Conservation (phyloP, 2,113 vertebrate genomes). For the Aldabrachelys gigantea region DNA sequence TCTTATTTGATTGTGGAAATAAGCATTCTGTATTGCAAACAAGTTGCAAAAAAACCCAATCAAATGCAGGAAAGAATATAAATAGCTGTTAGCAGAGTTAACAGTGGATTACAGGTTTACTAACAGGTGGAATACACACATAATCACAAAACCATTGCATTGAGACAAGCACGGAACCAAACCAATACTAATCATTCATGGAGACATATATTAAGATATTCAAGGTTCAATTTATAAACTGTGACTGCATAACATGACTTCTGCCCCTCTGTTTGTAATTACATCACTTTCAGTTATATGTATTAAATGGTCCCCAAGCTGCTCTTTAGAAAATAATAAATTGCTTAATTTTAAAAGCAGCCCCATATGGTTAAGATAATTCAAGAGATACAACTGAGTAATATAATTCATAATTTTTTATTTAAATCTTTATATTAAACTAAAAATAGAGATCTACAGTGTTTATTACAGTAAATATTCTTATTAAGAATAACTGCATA, state of each 20-base stretch:
- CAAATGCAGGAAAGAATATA: neutral
- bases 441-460: conserved; percentile 40
- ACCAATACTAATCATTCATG: conserved; percentile 39
- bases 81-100: neutral
- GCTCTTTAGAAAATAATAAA: conserved; percentile 74
- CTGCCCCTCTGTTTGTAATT: conserved; percentile 60
- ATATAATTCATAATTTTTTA: conserved; percentile 47
- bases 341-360: conserved; percentile 70
- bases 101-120: conserved; percentile 6
- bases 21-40: neutral
- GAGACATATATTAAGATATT: conserved; percentile 20
- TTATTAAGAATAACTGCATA: conserved; percentile 41
- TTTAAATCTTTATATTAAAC: conserved; percentile 58
- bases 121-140: neutral
- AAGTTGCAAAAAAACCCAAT: neutral
- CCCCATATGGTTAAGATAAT: conserved; percentile 63
- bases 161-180: conserved; percentile 37
- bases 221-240: conserved; percentile 51
- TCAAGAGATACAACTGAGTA: conserved; percentile 53
- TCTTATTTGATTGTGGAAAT: neutral
- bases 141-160: neutral
- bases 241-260: conserved; percentile 40
- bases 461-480: conserved; percentile 52
- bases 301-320: conserved; percentile 57
- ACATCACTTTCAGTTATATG: conserved; percentile 48